These are phyloP conservation scores for Podargus strigoides DNA, from an alignment of 2,797 vertebrate genomes.

Conservation along the genomic window DNA sequence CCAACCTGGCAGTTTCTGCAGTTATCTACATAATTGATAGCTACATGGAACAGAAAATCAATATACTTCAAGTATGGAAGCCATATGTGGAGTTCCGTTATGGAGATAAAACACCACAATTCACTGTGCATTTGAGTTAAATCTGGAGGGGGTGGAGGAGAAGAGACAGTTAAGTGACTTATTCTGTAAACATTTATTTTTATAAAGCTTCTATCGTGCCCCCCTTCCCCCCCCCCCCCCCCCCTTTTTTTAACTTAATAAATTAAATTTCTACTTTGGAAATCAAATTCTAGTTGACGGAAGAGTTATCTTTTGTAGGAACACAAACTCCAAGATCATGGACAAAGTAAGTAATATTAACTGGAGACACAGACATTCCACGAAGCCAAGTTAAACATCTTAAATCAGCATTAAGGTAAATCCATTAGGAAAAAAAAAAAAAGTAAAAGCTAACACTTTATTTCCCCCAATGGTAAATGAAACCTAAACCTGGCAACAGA, in stretches of 20 bases:
- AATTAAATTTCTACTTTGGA: neutral
- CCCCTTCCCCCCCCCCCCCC: too few species aligned
- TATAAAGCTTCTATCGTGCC: neutral
- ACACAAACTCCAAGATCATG: neutral
- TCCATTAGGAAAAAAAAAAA: neutral
- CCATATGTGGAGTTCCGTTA: neutral
- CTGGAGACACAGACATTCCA: neutral
- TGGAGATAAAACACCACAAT: neutral
- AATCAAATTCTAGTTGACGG: neutral
- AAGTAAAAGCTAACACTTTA: neutral
- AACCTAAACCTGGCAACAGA: neutral
- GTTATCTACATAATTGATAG: neutral
- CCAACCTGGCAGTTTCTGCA: neutral
- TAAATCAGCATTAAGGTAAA: constrained; percentile 8
- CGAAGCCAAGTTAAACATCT: neutral
- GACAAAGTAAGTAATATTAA: neutral
- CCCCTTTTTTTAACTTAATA: neutral
- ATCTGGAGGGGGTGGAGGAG: neutral
- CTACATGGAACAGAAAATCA: neutral
- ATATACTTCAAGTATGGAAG: neutral
- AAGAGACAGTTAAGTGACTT: neutral
- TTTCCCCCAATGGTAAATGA: neutral
- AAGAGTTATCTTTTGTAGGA: neutral
- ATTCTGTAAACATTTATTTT: neutral
- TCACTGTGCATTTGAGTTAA: neutral